Evolutionary conservation across 2,888 invertebrate genomes (phyloP).

Genomic region (Lymantria monacha): DNA sequence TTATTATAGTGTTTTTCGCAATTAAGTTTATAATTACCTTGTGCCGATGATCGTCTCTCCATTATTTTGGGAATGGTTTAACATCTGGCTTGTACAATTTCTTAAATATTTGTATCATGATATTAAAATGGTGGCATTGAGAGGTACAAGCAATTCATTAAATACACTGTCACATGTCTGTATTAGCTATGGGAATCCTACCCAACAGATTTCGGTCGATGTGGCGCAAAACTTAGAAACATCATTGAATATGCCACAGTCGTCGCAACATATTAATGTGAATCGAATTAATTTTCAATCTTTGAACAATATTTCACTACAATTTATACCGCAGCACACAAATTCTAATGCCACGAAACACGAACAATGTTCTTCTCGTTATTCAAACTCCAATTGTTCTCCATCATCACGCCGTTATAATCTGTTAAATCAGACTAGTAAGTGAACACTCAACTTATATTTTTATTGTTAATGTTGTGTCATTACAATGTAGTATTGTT

Average conservation of each 20-base stretch:
- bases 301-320: constrained; percentile 57
- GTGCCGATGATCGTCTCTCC: constrained; percentile 70
- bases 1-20: no score
- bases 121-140: constrained; percentile 75
- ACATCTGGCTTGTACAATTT: constrained; percentile 73
- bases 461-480: not conserved
- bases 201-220: constrained; percentile 57
- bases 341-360: constrained; percentile 53
- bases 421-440: constrained; percentile 65
- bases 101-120: constrained; percentile 76
- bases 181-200: constrained; percentile 58
- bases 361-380: constrained; percentile 60
- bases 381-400: constrained; percentile 59
- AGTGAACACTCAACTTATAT: constrained; percentile 38
- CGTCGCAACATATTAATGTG: constrained; percentile 51
- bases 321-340: constrained; percentile 53
- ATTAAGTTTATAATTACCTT: constrained; percentile 29
- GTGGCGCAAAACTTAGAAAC: constrained; percentile 63
- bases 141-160: constrained; percentile 63
- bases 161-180: constrained; percentile 59
- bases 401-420: constrained; percentile 65
- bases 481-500: not conserved
- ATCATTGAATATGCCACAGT: constrained; percentile 60
- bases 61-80: constrained; percentile 77
- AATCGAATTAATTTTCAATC: constrained; percentile 60